Evolutionary conservation across 2,113 vertebrate species (phyloP), one percentile per base, ranked within the genome.

Genomic region (Penelope pileata): DNA sequence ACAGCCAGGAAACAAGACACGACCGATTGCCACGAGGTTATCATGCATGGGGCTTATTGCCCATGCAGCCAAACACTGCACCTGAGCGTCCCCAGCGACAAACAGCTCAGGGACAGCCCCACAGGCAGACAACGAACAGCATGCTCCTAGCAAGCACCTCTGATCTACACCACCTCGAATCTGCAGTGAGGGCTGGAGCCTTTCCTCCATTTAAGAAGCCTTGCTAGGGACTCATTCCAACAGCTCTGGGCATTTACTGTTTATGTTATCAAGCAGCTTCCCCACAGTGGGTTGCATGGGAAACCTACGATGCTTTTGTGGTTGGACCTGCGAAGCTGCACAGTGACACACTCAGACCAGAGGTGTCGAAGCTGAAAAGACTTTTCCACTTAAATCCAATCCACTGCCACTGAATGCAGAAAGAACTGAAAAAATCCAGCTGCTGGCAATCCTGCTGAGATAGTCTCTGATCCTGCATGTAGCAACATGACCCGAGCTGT

Each of bases 321-420:
- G 72, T 90, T 0, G 0, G 64, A 56, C 86, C 63, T 42, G 30
- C 47, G 40, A 75, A 91, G 43, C 70, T 50, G 5, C 75, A 34
- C 26, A 88, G 88, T 34, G 67, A 80, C 60, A 53, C 12, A 4
- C 34, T 73, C 60, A 80, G 5, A 63, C 7, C 42, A 15, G 81
- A 89, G 38, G 38, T 74, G 67, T n/a, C 74, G 51, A 86, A 93
- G 88, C 85, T 81, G 51, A 93, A 91, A 60, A 59, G 64, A 47
- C 30, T 66, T 74, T 67, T 63, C 72, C 12, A 12, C 94, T 88
- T 43, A 63, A 70, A 93, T 51, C 43, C 12, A 62, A 38, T 14
- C 22, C 66, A 45, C 30, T 18, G 27, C 38, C 70, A 90, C 26
- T 14, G 34, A 93, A 76, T 24, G 29, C 26, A 87, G 36, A 70